Base-by-base conservation (phyloP, 2,113 vertebrate genomes). In the Cervus canadensis region DNA sequence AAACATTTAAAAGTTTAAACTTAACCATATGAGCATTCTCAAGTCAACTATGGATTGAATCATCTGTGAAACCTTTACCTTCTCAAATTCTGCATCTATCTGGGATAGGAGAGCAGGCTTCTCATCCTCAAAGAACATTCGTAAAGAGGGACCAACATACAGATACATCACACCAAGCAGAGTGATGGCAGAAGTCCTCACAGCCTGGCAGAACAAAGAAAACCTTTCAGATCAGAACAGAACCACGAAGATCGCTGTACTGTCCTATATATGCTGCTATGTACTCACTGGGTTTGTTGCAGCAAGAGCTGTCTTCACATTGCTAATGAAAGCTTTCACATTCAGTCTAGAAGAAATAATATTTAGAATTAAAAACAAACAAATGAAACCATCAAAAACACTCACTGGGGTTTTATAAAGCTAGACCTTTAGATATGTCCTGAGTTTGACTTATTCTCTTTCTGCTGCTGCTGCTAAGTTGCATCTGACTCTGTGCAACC, bases 51-150 rank as follows among this genome's bases (percentile, higher is more conserved):
- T 52, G 60, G 21, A 97, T 6, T 87, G 0, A n/a, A 76, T 36
- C 17, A 86, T 60, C 91, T 97, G 45, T 87, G 60, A 11, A 91
- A 52, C 10, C 71, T 85, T 78, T 98, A 99, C 99, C 99, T 99
- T 99, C 92, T 99, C 99, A 99, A 99, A 99, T 97, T 99, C 99
- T 2, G 99, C 99, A 96, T 99, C 99, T 91, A 99, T 99, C 97
- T 99, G 99, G 8, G 99, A 98, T 15, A 99, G 99, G 54, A 99
- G 99, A 28, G 99, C 99, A 30, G 99, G 99, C 76, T 99, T 99
- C 98, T 99, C 99, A 94, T 99, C 99, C 92, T 99, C 99, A 98
- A 99, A 99, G 98, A 99, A 99, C 99, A 99, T 99, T 64, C 99
- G 98, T 48, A 99, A 98, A 28, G 99, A 99, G 26, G 99, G 99